These are phyloP conservation scores for Pristionchus mayeri DNA, from an alignment of 2,888 invertebrate genomes.

Conservation along the genomic window DNA sequence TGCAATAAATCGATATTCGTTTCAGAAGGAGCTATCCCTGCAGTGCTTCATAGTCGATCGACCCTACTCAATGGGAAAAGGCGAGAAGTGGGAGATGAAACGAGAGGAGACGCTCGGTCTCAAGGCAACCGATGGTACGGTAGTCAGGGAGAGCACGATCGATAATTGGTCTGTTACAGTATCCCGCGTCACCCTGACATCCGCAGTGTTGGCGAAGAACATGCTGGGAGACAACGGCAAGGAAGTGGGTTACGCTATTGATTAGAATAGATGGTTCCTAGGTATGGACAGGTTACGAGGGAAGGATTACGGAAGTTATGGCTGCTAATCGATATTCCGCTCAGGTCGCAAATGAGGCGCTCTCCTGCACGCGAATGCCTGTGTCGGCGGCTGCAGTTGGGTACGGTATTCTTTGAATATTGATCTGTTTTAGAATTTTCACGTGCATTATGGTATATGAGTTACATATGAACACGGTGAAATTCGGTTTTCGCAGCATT, in stretches of 20 bases:
- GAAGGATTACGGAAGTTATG: no score
- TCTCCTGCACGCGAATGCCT: conserved; percentile 57
- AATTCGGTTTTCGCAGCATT: no score
- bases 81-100: conserved; percentile 56
- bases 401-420: conserved; percentile 44
- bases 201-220: conserved; percentile 53
- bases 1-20: neutral
- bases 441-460: no score
- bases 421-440: no score
- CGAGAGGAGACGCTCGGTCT: conserved; percentile 60
- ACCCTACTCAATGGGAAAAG: conserved; percentile 54
- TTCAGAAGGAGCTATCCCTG: conserved; percentile 56
- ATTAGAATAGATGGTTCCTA: neutral
- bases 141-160: neutral
- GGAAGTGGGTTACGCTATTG: conserved; percentile 27
- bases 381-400: conserved; percentile 61
- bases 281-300: no score
- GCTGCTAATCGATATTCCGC: neutral
- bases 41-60: conserved; percentile 64
- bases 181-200: conserved; percentile 55
- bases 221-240: conserved; percentile 53
- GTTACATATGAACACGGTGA: no score
- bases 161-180: conserved; percentile 54
- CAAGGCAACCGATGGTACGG: conserved; percentile 57
- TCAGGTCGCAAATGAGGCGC: conserved; percentile 53